phyloP scores from a whole-genome alignment of 1,140 invertebrate species.

The Nasonia longicornis region DNA sequence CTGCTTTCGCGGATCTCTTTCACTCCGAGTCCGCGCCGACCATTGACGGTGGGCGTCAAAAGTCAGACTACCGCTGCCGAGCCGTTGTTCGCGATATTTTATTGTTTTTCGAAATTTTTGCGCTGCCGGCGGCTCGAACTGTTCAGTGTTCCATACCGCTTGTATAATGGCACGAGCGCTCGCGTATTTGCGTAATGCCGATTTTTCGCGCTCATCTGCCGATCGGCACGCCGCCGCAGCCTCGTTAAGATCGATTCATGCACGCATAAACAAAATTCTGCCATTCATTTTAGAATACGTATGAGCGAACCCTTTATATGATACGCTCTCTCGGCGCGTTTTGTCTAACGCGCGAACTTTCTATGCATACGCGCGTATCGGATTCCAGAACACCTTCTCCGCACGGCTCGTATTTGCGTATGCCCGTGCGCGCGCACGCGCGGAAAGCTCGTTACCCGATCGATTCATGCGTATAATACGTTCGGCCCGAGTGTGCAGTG shows the following conservation, averaged over 20 bases:
- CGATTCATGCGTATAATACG: background rate
- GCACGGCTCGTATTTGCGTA: background rate
- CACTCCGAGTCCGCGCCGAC: slow-evolving; percentile 18
- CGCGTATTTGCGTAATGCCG: slow-evolving; percentile 40
- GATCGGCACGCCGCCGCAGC: slow-evolving; percentile 9
- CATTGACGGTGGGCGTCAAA: slow-evolving; percentile 53
- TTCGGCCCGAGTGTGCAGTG: background rate
- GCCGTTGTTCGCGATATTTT: slow-evolving; percentile 9
- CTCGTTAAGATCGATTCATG: slow-evolving; percentile 47
- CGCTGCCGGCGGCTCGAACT: background rate
- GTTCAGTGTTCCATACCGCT: background rate
- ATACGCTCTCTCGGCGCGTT: background rate
- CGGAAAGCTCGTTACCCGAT: background rate
- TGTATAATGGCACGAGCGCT: background rate
- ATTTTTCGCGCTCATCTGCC: slow-evolving; percentile 25
- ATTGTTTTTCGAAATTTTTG: slow-evolving; percentile 29
- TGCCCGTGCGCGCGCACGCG: background rate
- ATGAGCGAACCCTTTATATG: slow-evolving; percentile 25
- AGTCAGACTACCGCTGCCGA: slow-evolving; percentile 24
- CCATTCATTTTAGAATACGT: slow-evolving; percentile 32
- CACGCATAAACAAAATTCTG: slow-evolving; percentile 39
- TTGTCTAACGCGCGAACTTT: slow-evolving; percentile 6
- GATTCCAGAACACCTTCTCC: background rate
- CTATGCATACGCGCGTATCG: background rate
- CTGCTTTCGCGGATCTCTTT: slow-evolving; percentile 46